Conservation (phyloP, 1,140 invertebrate species). For the Drosophila chauvacae region DNA sequence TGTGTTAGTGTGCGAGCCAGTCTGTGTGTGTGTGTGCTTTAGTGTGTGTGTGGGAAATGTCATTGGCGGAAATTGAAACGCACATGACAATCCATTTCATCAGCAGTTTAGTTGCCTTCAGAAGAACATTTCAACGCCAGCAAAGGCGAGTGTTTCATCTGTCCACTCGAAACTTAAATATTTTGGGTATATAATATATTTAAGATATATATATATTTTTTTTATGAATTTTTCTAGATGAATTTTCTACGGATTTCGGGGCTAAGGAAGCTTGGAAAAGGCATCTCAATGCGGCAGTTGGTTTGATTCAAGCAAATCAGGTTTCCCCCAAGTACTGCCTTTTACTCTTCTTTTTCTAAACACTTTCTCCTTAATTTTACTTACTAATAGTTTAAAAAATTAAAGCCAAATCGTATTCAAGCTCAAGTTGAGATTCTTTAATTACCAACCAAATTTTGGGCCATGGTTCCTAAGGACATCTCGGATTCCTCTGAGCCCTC, state of each 20-base stretch:
- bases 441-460: neutral
- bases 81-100: constrained; percentile 84
- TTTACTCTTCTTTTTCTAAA: neutral
- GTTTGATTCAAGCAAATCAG: neutral
- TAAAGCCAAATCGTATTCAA: neutral
- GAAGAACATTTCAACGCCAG: constrained; percentile 59
- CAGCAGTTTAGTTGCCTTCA: constrained; percentile 82
- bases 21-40: constrained; percentile 16
- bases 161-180: neutral
- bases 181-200: neutral
- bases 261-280: too few relatives aligned
- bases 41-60: constrained; percentile 55
- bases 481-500: neutral
- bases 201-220: neutral
- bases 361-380: neutral
- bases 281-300: too few relatives aligned
- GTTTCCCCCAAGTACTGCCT: neutral
- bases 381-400: neutral
- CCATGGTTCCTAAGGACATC: neutral
- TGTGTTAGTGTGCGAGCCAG: neutral
- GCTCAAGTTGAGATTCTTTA: neutral
- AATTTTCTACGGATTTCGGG: neutral
- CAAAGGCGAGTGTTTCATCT: too few relatives aligned
- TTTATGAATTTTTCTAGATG: neutral
- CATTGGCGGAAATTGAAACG: constrained; percentile 84